Conservation (phyloP, 1,140 invertebrate species). For the Lepidurus arcticus region DNA sequence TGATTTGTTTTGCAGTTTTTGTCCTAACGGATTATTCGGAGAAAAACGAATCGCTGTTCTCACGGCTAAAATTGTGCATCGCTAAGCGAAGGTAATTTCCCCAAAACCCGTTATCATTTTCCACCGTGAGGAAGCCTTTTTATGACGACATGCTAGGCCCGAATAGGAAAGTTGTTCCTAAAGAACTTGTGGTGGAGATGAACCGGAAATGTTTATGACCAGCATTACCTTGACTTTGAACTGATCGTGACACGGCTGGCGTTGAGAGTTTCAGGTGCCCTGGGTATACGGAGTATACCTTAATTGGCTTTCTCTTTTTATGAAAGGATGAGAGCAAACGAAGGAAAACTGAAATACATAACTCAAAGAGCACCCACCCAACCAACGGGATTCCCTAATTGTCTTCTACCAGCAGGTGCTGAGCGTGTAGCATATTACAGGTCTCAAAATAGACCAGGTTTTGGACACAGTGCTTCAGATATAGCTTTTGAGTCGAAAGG, state of each 20-base stretch:
- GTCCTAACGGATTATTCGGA: background rate
- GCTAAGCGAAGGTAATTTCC: slow-evolving; percentile 1
- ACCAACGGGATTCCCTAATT: background rate
- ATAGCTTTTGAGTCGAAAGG: too few relatives aligned
- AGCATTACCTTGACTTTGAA: background rate
- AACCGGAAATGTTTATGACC: background rate
- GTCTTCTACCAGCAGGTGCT: background rate
- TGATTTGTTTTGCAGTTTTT: background rate
- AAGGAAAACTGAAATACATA: background rate
- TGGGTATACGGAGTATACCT: background rate
- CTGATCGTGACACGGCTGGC: background rate
- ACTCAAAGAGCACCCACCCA: background rate
- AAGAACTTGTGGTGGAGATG: background rate
- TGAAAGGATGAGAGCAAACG: background rate
- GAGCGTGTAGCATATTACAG: background rate
- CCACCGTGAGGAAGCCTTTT: background rate
- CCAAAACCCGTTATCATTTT: background rate
- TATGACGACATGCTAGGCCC: background rate
- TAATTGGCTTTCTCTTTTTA: background rate
- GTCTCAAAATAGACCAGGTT: background rate
- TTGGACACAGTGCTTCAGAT: too few relatives aligned
- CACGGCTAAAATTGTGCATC: background rate
- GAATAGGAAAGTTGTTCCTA: background rate
- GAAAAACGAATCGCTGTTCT: background rate
- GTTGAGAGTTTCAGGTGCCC: background rate